Evolutionary conservation across 2,888 invertebrate genomes (phyloP), one percentile per base, ranked within the genome.

Genomic region (Drosophila austrosaltans): DNA sequence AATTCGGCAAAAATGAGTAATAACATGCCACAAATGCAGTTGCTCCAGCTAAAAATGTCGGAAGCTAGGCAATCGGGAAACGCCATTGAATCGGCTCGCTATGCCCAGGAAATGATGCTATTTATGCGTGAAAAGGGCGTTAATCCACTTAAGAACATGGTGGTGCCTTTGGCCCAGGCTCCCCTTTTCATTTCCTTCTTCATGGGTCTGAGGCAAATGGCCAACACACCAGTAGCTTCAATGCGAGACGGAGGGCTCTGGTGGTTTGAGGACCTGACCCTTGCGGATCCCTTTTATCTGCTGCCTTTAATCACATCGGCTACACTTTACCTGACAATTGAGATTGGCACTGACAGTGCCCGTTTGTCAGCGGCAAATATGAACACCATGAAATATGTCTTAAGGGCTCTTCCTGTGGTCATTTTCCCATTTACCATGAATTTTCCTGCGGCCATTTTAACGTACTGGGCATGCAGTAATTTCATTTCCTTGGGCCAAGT

Each of bases 141-240:
- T 22, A 97, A 95, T 93, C 96, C 97, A 0, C 90, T 97, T 1
- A 97, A 96, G 91, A 96, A 95, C 91, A 93, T 97, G 93, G 72
- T 97, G 56, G 95, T 96, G 0, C 96, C 97, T 0, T 75, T 97
- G 53, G 95, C 95, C 0, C 97, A 97, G 93, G 97, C 97, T 63
- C 98, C 98, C 0, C 93, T 99, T 16, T 99, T 99, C 91, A 93
- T 99, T 75, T 98, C 98, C 0, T 96, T 98, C 91, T 99, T 98
- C 90, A 94, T 97, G 93, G 97, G 96, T 0, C 92, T 99, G 57
- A 94, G 97, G 81, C 93, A 94, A 76, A 98, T 99, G 98, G 95
- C 98, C 1, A 96, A 96, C 88, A 94, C 96, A 36, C 99, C 98
- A 1, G 96, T 99, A 40, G 97, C 97, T 53, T 98, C 98, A 90